phyloP scores from a whole-genome alignment of 2,888 invertebrate genomes.

The Drosophila koepferae region DNA sequence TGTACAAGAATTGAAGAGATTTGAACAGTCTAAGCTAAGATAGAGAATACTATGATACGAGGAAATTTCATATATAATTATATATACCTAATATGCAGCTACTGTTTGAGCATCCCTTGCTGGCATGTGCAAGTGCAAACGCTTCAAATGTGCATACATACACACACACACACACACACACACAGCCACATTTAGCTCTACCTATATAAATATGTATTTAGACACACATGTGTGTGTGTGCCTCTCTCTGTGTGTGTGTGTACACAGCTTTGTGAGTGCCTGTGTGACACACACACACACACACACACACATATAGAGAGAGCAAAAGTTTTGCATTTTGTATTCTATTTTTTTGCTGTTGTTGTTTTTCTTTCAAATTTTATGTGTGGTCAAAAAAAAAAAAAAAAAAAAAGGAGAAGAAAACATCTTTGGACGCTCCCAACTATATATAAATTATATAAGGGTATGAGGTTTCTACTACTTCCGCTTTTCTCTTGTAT shows the following conservation, averaged over 20 bases:
- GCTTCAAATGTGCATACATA: conserved; percentile 35
- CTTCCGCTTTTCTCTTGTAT: conserved; percentile 9
- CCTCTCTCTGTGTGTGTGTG: not conserved
- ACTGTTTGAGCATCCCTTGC: conserved; percentile 28
- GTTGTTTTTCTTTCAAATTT: conserved; percentile 7
- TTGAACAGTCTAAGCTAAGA: too few species aligned
- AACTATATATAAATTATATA: conserved; percentile 23
- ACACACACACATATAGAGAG: not conserved
- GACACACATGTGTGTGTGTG: conserved; percentile 13
- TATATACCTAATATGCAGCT: not conserved
- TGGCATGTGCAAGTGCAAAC: conserved; percentile 49
- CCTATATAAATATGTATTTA: conserved; percentile 47
- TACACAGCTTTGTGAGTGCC: conserved; percentile 36
- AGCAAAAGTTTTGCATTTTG: conserved; percentile 59
- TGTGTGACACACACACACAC: conserved; percentile 31
- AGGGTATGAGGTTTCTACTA: conserved; percentile 1
- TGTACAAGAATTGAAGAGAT: too few species aligned
- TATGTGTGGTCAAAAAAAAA: conserved; percentile 44
- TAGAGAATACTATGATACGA: too few species aligned
- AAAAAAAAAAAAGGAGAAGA: not conserved
- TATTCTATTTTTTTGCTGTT: conserved; percentile 34
- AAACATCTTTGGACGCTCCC: conserved; percentile 38
- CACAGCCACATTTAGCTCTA: conserved; percentile 8
- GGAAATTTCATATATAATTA: too few species aligned
- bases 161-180: conserved; percentile 5